Conservation (phyloP, 2,797 vertebrate genomes). For the Leptodactylus fallax region DNA sequence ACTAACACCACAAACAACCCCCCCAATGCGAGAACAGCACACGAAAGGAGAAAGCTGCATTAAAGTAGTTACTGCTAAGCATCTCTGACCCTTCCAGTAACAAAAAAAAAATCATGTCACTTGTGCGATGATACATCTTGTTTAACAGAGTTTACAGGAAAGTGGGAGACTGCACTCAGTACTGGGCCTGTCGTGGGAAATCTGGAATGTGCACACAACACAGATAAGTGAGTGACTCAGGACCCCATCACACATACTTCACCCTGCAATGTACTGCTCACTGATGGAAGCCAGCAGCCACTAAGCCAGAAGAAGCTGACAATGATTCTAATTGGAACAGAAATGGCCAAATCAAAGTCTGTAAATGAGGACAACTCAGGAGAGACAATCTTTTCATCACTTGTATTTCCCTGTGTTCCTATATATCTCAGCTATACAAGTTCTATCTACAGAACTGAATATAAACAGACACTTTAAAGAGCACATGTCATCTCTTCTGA, state of each 20-base stretch:
- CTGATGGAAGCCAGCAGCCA: constrained; percentile 32
- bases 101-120: constrained; percentile 36
- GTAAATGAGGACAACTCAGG: background rate
- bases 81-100: constrained; percentile 39
- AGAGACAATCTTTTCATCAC: background rate
- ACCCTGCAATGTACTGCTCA: background rate
- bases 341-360: background rate
- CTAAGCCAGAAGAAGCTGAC: background rate
- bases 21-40: background rate
- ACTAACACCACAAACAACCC: constrained; percentile 1
- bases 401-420: constrained; percentile 1
- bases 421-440: background rate
- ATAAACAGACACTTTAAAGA: background rate
- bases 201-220: constrained; percentile 31
- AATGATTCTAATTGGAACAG: constrained; percentile 18
- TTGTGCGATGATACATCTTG: constrained; percentile 41
- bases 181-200: constrained; percentile 34
- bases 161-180: constrained; percentile 25
- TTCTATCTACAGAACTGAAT: background rate
- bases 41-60: constrained; percentile 1
- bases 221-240: constrained; percentile 50
- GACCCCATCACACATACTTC: constrained; percentile 19
- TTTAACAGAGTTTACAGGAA: constrained; percentile 47
- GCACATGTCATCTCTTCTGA: too few relatives aligned
- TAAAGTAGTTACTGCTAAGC: constrained; percentile 28